Evolutionary conservation across 1,140 invertebrate species (phyloP).

Genomic region (Scaptomyza pallida): DNA sequence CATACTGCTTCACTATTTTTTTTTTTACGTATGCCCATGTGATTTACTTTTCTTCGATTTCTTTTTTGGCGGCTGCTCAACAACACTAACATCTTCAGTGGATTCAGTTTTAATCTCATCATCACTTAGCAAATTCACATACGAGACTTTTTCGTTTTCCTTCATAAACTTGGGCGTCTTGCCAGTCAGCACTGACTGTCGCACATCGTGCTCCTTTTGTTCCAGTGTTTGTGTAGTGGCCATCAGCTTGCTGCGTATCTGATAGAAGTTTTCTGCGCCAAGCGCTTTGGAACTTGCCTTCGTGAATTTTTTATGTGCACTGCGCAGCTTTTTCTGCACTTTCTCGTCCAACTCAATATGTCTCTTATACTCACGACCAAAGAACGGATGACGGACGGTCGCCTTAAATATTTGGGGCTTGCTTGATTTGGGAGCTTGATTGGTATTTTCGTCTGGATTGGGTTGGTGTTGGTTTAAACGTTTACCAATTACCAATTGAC

Average conservation of each 20-base stretch:
- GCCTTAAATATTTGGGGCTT: constrained; percentile 22
- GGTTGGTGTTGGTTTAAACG: constrained; percentile 35
- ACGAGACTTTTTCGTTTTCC: neutral
- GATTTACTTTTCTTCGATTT: neutral
- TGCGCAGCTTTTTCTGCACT: neutral
- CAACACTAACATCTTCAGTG: neutral
- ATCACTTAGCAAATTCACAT: neutral
- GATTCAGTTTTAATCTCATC: neutral
- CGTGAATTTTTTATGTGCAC: constrained; percentile 17
- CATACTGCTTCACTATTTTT: neutral
- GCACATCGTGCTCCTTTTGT: constrained; percentile 61
- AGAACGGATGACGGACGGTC: constrained; percentile 61
- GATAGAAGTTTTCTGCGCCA: constrained; percentile 44
- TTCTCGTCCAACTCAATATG: constrained; percentile 39
- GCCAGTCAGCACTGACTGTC: constrained; percentile 61
- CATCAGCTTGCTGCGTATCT: constrained; percentile 35
- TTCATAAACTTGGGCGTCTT: constrained; percentile 47
- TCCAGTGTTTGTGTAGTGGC: constrained; percentile 40
- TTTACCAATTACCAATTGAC: constrained; percentile 46
- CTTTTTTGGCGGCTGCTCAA: neutral
- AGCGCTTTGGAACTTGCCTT: neutral
- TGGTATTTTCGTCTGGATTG: neutral
- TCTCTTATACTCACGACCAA: constrained; percentile 48
- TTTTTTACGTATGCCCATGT: neutral
- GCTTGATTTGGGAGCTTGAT: neutral